Conservation (phyloP, 2,113 vertebrate species). For the Nasalis larvatus region DNA sequence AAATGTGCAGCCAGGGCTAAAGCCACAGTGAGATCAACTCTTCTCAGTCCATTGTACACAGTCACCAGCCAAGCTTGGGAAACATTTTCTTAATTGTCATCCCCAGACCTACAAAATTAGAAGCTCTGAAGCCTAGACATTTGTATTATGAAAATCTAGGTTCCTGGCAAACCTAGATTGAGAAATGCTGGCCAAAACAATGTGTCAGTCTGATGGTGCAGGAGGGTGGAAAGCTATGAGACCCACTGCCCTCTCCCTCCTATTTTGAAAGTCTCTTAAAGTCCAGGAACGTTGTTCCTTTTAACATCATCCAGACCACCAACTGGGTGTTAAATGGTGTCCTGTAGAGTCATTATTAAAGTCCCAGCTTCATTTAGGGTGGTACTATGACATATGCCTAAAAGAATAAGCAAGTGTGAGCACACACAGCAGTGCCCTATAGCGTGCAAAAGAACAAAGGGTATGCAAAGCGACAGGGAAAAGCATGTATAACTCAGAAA, state of each 20-base stretch:
- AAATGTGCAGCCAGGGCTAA: background rate
- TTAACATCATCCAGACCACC: background rate
- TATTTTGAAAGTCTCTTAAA: background rate
- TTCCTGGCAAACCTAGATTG: background rate
- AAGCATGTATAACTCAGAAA: background rate
- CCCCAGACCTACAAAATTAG: background rate
- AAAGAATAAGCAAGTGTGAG: background rate
- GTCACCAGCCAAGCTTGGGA: background rate
- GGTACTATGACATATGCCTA: background rate
- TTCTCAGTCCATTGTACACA: background rate
- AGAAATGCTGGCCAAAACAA: background rate
- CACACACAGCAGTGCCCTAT: background rate
- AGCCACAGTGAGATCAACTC: background rate
- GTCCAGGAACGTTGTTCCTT: background rate
- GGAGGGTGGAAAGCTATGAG: background rate
- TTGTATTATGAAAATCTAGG: background rate
- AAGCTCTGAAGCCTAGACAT: background rate
- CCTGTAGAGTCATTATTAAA: background rate
- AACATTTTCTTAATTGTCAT: background rate
- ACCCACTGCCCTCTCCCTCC: background rate
- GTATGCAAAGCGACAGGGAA: background rate
- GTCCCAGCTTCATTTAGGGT: background rate
- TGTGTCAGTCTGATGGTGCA: background rate
- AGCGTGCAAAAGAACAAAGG: background rate
- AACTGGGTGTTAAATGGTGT: background rate